Evolutionary conservation across 2,113 vertebrate genomes (phyloP), one percentile per base, ranked within the genome.

Genomic region (Castor canadensis): DNA sequence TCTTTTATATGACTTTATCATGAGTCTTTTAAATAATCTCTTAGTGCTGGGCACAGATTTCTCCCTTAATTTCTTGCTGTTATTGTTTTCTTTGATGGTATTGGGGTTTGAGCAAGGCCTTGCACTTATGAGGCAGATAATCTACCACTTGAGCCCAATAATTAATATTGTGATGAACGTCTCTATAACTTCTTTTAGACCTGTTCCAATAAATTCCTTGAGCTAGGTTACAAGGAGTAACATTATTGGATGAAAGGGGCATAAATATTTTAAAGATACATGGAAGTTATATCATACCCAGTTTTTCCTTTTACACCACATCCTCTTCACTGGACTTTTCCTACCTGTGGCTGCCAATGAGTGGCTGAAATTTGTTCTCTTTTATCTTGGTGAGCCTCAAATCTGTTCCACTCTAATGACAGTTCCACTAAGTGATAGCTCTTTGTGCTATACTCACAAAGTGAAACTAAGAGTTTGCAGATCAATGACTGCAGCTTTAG

Each of bases 251-350:
- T 64, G 38, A 72, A n/a, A 30, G 22, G 12, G 16, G 3, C 40
- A 20, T 45, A 43, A 47, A 35, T 13, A 66, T 38, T 47, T 24
- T 30, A 73, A 64, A 43, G 32, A 26, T 22, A 6, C 1, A 1
- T 49, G 43, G 76, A 45, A 20, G 32, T 4, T 19, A 2, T n/a
- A 9, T 15, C 20, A 82, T 32, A 22, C 47, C 26, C 19, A n/a
- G 26, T 40, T 40, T 32, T 45, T 35, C 26, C 47, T 17, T 1
- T 67, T 52, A n/a, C n/a, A 32, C n/a, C 32, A 19, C 40, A 52
- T 8, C 0, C 0, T 35, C 32, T 40, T 17, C n/a, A 30, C 13
- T 10, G 24, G 11, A 4, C 2, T 28, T 56, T 47, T 64, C 45
- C 47, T 77, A 2, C 47, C 30, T 5, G 32, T 35, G 22, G n/a